Evolutionary conservation across 2,113 vertebrate species (phyloP), one percentile per base, ranked within the genome.

Genomic region (Neodontobutis hainanensis): DNA sequence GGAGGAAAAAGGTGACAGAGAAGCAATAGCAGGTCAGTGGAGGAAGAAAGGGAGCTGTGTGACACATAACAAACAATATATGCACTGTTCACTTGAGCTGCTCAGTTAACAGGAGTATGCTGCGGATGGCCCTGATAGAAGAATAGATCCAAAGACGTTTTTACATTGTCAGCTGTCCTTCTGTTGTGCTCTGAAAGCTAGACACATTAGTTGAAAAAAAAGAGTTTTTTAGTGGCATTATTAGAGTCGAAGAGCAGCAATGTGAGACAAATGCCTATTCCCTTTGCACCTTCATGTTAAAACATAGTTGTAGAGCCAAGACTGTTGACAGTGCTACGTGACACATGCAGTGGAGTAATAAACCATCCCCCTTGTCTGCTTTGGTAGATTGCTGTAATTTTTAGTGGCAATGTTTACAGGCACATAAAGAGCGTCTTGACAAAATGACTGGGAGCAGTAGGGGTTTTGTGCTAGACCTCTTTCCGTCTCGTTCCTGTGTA

Each of bases 391-490:
- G 47, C 42, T 47, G 15, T n/a, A 42, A 42, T 42, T 48, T 8
- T 36, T 58, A 42, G 57, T 12, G 14, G 27, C 47, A 50, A 65
- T 46, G 46, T 49, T 19, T 48, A 65, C 36, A 58, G 16, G 12
- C 47, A 62, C 19, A 12, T 45, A 47, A 65, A 59, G 19, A 59
- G 11, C n/a, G 59, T 15, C 48, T 5, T 56, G 59, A 68, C 64
- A 65, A 61, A 63, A 78, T 63, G 53, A 68, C 64, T 43, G 55
- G 47, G 50, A 60, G 66, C 68, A 60, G 56, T 6, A 36, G 43
- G 51, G n/a, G 6, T 56, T 55, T 8, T 19, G 49, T 59, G 62
- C 14, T 38, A 27, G 34, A 11, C 38, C 34, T 55, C 14, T 6
- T 57, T 57, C 44, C 5, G 34, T 42, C 34, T 67, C 50, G 15